Conservation (phyloP, 1,140 invertebrate species). For the Dreissena polymorpha region DNA sequence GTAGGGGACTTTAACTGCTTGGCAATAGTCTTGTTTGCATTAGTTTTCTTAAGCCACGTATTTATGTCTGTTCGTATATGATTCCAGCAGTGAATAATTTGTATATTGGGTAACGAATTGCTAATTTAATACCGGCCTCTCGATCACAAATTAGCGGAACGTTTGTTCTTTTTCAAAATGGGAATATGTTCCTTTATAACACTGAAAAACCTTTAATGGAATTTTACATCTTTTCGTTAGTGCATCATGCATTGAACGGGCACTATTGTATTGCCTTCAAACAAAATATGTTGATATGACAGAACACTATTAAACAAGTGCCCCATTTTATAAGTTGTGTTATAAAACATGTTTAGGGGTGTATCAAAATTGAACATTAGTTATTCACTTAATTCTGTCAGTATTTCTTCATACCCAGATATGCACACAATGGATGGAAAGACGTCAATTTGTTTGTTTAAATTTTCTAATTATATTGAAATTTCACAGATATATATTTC, state of each 20-base stretch:
- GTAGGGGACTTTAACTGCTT: no score
- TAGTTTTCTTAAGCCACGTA: constrained; percentile 15
- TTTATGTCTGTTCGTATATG: no score
- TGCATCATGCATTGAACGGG: constrained; percentile 17
- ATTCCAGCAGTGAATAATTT: no score
- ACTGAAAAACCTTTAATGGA: constrained; percentile 15
- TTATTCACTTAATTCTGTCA: no score
- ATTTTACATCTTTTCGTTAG: no score
- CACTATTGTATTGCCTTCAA: constrained; percentile 1
- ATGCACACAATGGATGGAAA: not conserved
- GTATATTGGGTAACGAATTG: no score
- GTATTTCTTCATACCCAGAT: no score
- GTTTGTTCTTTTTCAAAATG: constrained; percentile 2
- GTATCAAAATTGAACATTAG: no score
- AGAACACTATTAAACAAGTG: not conserved
- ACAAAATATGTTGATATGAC: constrained; percentile 16
- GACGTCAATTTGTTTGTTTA: no score
- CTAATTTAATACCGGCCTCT: not conserved
- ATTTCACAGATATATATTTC: no score
- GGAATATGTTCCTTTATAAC: not conserved
- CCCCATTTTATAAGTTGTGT: constrained; percentile 13
- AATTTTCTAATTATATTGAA: no score
- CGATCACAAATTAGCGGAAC: not conserved
- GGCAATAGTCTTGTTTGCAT: not conserved
- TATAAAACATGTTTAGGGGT: no score